Evolutionary conservation across 2,888 invertebrate genomes (phyloP), one percentile per base, ranked within the genome.

Genomic region (Cheilosia pagana): DNA sequence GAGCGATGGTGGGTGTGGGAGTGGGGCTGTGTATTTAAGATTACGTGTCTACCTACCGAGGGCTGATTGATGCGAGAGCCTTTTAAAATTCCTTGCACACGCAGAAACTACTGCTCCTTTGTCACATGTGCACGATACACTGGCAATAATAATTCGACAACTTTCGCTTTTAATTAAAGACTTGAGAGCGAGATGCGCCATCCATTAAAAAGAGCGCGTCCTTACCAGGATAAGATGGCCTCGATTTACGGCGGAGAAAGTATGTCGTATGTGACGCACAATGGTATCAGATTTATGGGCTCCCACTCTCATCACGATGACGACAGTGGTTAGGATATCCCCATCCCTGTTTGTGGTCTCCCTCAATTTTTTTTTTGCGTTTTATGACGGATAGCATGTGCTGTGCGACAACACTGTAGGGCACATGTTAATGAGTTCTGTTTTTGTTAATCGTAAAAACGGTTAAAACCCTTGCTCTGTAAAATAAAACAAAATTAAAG

Each of bases 361-460:
- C 70, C 72, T 45, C 57, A 72, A 77, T 52, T 71, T 62, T 45
- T 60, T 57, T 48, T 16, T 3, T 43, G n/a, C 14, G 21, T 39
- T 79, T 79, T 57, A 72, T 71, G 53, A 12, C 35, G 50, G 41
- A 50, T 25, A 55, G 43, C 82, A 78, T 65, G 62, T 74, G 72
- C 60, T 70, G 39, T 59, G 28, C 53, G 19, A 35, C 25, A 28
- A 12, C 39, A 16, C 19, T 45, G 45, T 28, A 55, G 70, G 74
- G 74, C 79, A 75, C 70, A 83, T 79, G 83, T 83, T 79, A 83
- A 83, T 83, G 79, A 75, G 83, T 83, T 59, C 74, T 70, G 67
- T 74, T 68, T 74, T 52, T 78, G 72, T 78, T 78, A 72, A 82
- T 72, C 78, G 72, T 74, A 74, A 78, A 83, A 78, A 59, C 57